Evolutionary conservation across 2,888 invertebrate genomes (phyloP), one percentile per base, ranked within the genome.

Genomic region (Adelognathus sp.): DNA sequence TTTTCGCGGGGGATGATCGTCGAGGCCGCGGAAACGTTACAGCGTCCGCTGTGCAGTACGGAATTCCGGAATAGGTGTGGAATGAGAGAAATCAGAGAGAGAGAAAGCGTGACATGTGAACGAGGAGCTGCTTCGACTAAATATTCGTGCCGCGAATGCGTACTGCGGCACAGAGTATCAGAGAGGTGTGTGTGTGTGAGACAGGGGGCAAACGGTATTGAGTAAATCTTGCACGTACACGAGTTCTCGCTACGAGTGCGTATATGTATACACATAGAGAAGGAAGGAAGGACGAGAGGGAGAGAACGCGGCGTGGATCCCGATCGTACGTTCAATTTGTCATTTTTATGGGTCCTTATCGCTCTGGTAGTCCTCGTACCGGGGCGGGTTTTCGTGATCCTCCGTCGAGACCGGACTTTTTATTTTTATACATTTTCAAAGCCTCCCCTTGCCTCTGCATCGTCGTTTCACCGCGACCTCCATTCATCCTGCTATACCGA

Each of bases 281-380:
- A 56, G 36, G 31, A 60, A 21, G 46, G 31, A 56, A 41, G 46
- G 61, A 39, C 21, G 31, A 18, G 39, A 67, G 21, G 27, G 31
- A 54, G 61, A 58, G 56, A 76, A 66, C 76, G 79, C 61, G 77
- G 67, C 79, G 78, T 81, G 80, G 82, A n/a, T n/a, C 80, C 81
- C 85, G 77, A 84, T 85, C 85, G 80, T 84, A 82, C 83, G 78
- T 82, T 85, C 86, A 87, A 87, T 87, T 87, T 85, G 85, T 85
- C 83, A 82, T 83, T 81, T 85, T 86, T 85, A 84, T 79, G 81
- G 82, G 69, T 76, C 71, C 79, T 84, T 82, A 81, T 84, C 81
- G 82, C 63, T 72, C 67, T 46, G 44, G 33, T 72, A 83, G 79
- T 81, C 72, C 46, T 71, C 81, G 80, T 60, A 18, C 71, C 44